Conservation (phyloP, 2,888 invertebrate species). For the Nemotelus nigrinus region DNA sequence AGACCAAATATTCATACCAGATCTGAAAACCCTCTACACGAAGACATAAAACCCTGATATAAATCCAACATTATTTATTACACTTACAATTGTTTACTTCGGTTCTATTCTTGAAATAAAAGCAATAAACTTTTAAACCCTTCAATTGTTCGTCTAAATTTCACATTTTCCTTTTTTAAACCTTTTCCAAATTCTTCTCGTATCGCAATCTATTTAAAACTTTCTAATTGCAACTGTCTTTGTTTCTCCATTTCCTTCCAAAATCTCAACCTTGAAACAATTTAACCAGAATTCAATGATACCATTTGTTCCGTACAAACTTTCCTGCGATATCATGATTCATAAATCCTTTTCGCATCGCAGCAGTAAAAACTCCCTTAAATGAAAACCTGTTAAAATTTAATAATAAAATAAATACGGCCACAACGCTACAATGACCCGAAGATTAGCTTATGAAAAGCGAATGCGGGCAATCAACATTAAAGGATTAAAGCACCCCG, state of each 20-base stretch:
- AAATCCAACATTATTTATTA: too few relatives aligned
- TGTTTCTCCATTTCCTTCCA: slow-evolving; percentile 18
- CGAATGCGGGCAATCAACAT: slow-evolving; percentile 13
- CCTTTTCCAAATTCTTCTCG: too few relatives aligned
- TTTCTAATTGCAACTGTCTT: slow-evolving; percentile 24
- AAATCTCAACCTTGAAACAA: background rate
- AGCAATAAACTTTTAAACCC: too few relatives aligned
- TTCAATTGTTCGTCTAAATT: too few relatives aligned
- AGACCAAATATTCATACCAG: too few relatives aligned
- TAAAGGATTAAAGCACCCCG: slow-evolving; percentile 23
- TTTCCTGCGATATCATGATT: background rate
- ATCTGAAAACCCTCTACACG: too few relatives aligned
- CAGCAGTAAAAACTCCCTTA: background rate
- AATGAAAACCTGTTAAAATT: slow-evolving; percentile 15
- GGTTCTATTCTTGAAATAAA: too few relatives aligned
- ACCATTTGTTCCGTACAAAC: background rate
- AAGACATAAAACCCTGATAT: too few relatives aligned
- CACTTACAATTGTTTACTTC: too few relatives aligned
- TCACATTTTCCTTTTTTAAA: too few relatives aligned
- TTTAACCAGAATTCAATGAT: background rate
- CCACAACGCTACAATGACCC: slow-evolving; percentile 22
- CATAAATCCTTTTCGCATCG: background rate
- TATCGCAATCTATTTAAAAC: background rate
- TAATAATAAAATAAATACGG: slow-evolving; percentile 24
- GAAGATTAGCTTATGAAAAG: background rate